Conservation (phyloP, 1,140 invertebrate species). For the Cherax destructor region DNA sequence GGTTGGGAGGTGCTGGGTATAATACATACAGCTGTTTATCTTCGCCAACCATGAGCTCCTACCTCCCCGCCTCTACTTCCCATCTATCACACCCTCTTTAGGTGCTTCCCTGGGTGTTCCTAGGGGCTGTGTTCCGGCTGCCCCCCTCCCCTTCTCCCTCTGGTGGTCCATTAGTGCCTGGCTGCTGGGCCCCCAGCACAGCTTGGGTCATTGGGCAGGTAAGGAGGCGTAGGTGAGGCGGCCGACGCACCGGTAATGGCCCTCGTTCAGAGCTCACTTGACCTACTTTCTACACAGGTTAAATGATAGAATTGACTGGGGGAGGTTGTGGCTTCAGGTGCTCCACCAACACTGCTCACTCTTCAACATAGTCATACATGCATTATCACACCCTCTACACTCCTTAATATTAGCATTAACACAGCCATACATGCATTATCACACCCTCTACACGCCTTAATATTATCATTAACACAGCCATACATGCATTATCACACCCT, state of each 20-base stretch:
- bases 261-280: not conserved
- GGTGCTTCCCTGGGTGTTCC: not conserved
- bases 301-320: not conserved
- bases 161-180: constrained; percentile 20
- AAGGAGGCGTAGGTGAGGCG: constrained; percentile 18
- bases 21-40: constrained; percentile 5
- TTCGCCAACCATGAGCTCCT: not conserved
- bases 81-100: not conserved
- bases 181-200: not conserved
- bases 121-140: not conserved
- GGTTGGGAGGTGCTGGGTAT: not conserved
- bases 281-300: not conserved
- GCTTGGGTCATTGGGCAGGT: constrained; percentile 49
- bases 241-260: not conserved
- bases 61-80: not conserved
- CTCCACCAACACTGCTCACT: too few species aligned
- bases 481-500: too few species aligned
- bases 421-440: too few species aligned
- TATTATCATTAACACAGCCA: too few species aligned
- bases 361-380: too few species aligned
- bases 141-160: not conserved
- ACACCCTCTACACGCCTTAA: too few species aligned
- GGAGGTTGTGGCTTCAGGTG: too few species aligned
- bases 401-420: too few species aligned
- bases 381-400: too few species aligned